A percentile compares a stretch with the other conserved stretches of the same genome.
Conservation (phyloP, 2,113 vertebrate genomes). For the Gambusia holbrooki region DNA sequence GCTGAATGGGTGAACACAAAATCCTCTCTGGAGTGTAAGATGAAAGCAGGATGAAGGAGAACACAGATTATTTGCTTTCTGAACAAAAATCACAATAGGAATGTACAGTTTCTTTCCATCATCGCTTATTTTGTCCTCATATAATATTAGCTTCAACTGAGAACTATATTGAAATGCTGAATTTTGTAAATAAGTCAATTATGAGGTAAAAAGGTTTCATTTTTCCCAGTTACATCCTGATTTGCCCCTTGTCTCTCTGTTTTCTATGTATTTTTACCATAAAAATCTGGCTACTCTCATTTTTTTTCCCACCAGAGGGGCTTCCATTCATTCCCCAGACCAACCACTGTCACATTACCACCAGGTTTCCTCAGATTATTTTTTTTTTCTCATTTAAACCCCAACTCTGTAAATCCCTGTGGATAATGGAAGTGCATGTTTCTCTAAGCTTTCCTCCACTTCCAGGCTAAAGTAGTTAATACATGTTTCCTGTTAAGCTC, state of each 20-base stretch:
- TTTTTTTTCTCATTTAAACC: not conserved
- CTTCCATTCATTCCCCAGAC: not conserved
- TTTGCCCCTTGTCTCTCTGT: not conserved
- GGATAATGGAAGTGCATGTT: not conserved
- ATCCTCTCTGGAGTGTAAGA: not conserved
- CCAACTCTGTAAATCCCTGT: not conserved
- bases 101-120: not conserved
- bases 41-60: not conserved
- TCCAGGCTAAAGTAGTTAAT: not conserved
- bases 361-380: not conserved
- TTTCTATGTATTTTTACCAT: not conserved
- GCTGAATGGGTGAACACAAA: conserved; percentile 19
- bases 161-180: not conserved
- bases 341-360: not conserved
- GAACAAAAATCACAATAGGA: not conserved
- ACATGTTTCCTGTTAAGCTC: not conserved
- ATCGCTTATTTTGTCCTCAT: not conserved
- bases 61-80: not conserved
- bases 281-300: not conserved
- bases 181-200: not conserved
- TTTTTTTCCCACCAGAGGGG: not conserved
- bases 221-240: not conserved
- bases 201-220: not conserved
- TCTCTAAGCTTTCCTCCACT: not conserved
- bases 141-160: not conserved